phyloP scores from a whole-genome alignment of 2,888 invertebrate species.

The Chorisops tibialis region DNA sequence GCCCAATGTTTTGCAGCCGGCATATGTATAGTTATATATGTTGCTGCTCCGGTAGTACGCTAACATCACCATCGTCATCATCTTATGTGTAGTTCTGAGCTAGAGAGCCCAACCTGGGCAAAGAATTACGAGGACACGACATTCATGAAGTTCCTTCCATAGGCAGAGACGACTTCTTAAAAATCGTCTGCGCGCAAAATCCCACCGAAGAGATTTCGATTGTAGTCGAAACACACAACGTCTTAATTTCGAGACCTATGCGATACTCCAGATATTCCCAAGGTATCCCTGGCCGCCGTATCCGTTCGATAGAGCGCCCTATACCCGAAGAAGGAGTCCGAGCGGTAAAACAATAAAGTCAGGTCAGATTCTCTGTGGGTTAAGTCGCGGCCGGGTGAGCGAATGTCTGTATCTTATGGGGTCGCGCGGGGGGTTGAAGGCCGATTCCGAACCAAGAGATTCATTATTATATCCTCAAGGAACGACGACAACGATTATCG shows the following conservation, averaged over 20 bases:
- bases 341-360: too few species aligned
- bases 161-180: conserved; percentile 1
- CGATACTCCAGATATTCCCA: too few species aligned
- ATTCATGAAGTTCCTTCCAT: background rate
- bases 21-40: too few species aligned
- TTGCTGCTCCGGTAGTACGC: too few species aligned
- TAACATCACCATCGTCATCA: too few species aligned
- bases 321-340: too few species aligned
- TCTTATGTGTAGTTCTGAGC: background rate
- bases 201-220: background rate
- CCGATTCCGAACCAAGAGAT: conserved; percentile 11
- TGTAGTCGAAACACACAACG: background rate
- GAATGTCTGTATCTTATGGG: background rate
- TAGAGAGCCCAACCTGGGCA: background rate
- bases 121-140: conserved; percentile 14
- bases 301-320: too few species aligned
- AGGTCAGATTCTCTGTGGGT: conserved; percentile 14
- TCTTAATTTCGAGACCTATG: conserved; percentile 6
- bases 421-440: background rate
- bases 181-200: background rate
- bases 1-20: background rate
- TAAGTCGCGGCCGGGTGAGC: background rate
- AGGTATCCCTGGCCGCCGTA: too few species aligned
- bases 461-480: conserved; percentile 29
- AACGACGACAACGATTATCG: conserved; percentile 35